A percentile compares a stretch with the other conserved stretches of the same genome.
Conservation (phyloP, 2,113 vertebrate species). For the Burhinus bistriatus region DNA sequence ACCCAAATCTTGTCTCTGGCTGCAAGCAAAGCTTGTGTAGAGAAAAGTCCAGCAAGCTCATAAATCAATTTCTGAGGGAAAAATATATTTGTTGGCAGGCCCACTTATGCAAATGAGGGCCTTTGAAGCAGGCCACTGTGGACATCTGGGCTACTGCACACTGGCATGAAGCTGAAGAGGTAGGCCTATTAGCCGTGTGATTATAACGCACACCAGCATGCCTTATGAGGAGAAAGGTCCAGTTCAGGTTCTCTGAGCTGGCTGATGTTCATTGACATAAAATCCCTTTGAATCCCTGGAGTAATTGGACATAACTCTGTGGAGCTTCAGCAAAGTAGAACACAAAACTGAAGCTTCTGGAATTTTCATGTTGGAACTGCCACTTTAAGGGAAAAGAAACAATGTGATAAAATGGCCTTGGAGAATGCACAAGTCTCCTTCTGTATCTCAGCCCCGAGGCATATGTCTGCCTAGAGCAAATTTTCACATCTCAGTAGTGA, state of each 20-base stretch:
- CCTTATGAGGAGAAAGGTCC: not conserved
- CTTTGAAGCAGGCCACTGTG: not conserved
- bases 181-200: not conserved
- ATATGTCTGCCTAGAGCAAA: not conserved
- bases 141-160: not conserved
- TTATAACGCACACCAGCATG: not conserved
- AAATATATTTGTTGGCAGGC: not conserved
- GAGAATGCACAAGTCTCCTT: not conserved
- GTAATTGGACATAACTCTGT: not conserved
- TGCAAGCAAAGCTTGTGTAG: not conserved
- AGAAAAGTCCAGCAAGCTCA: not conserved
- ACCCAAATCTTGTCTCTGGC: not conserved
- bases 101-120: not conserved
- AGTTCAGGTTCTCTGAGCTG: not conserved
- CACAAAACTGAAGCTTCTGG: not conserved
- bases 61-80: not conserved
- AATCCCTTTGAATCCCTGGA: not conserved
- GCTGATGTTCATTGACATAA: not conserved
- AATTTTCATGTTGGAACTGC: not conserved
- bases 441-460: not conserved
- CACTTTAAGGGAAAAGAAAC: not conserved
- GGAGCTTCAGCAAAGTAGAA: not conserved
- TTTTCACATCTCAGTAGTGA: not conserved
- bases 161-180: fast-evolving
- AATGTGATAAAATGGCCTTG: not conserved